Evolutionary conservation across 2,113 vertebrate species (phyloP).

Genomic region (Ceuthmochares aereus): DNA sequence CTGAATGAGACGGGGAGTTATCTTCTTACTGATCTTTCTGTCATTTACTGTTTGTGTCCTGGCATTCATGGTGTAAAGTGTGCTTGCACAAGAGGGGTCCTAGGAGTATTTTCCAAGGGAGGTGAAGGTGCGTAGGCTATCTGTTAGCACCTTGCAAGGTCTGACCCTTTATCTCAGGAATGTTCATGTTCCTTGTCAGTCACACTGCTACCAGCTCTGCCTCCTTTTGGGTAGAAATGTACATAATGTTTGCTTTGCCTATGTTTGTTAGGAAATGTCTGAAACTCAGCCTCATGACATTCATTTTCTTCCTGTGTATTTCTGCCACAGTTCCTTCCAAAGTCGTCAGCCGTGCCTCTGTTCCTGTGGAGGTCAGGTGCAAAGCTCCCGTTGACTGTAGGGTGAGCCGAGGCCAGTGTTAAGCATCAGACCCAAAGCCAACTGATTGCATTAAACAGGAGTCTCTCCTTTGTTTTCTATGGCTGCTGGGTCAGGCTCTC

Average conservation of each 20-base stretch:
- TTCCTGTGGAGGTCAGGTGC: neutral
- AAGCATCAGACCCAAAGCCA: neutral
- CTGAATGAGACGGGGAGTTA: conserved; percentile 68
- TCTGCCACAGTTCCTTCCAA: neutral
- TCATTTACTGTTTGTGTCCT: conserved; percentile 63
- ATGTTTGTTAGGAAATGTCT: neutral
- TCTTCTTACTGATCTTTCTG: conserved; percentile 71
- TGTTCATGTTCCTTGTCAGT: neutral
- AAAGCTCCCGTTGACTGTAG: neutral
- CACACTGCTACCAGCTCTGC: rapidly evolving
- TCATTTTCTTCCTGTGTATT: neutral
- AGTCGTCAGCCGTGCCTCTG: neutral
- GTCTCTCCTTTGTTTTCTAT: neutral
- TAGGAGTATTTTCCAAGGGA: neutral
- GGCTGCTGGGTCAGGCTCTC: neutral
- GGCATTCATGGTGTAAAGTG: conserved; percentile 57
- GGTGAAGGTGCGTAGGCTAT: neutral
- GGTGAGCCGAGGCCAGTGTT: neutral
- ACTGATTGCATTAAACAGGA: neutral
- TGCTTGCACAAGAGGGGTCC: neutral
- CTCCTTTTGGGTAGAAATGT: neutral
- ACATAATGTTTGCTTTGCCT: neutral
- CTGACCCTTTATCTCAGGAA: neutral
- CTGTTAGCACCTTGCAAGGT: neutral
- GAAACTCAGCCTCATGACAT: rapidly evolving